Base-by-base conservation (phyloP, 2,797 vertebrate genomes). In the Eutrigla gurnardus region DNA sequence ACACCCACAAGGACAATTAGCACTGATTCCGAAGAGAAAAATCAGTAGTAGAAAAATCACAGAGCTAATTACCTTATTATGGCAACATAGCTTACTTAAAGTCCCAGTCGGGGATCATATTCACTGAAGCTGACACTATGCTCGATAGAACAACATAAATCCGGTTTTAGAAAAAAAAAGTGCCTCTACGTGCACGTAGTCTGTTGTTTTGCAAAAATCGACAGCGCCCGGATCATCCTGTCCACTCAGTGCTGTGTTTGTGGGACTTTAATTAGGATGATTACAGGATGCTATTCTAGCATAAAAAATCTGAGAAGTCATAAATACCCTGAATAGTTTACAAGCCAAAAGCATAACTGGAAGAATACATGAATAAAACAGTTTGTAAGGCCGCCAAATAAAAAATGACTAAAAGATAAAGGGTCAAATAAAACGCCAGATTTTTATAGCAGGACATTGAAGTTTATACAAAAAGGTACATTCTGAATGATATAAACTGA, bases 1-100 rank as follows among this genome's bases (percentile, higher is more conserved):
- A 66, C 65, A 70, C 5, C 49, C 60, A 73, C 50, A 85, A 82
- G 71, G 77, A 45, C 62, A 80, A 75, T 83, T 58, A 74, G 47
- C 69, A 49, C 55, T 2, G 45, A 61, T 65, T 73, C 45, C 75
- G 39, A 76, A 71, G 65, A 65, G 43, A 46, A 70, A 86, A 83
- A 90, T 89, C 86, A 77, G 87, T 87, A 75, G 37, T 1, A 49
- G 37, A 64, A 47, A 4, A 75, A 69, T 17, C 12, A 33, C 18
- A 65, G 39, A 46, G 35, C 71, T 65, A 83, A 83, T 80, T 75
- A 77, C 68, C 62, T 70, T n/a, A n/a, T 18, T 54, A 64, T 69
- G 68, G 25, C 39, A 81, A 80, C 1, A 80, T 36, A 73, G 66
- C 35, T 78, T 63, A 65, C 45, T 62, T 72, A 78, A 83, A 25